Conservation (phyloP, 1,140 invertebrate genomes). For the Drosophila trapezifrons region DNA sequence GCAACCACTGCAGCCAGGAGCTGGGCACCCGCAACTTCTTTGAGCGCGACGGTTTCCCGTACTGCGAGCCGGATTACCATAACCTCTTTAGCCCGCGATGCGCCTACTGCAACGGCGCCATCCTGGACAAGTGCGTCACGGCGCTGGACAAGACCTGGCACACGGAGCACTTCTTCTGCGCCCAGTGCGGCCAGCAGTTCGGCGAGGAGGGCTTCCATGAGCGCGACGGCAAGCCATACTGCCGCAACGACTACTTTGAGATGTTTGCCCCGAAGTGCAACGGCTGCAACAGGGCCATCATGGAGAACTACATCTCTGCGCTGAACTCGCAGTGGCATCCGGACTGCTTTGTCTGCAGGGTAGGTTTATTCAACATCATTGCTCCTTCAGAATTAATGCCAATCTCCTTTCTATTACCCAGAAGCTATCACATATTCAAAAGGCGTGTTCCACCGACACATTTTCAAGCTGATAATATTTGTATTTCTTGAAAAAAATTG, state of each 20-base stretch:
- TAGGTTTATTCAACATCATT: constrained; percentile 86
- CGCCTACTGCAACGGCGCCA: constrained; percentile 99
- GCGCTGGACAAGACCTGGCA: constrained; percentile 99
- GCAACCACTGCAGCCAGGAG: constrained; percentile 97
- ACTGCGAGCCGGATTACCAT: constrained; percentile 99
- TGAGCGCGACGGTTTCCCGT: constrained; percentile 97
- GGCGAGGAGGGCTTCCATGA: constrained; percentile 98
- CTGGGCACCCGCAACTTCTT: constrained; percentile 99
- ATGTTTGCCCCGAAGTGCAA: constrained; percentile 99
- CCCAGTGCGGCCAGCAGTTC: constrained; percentile 98
- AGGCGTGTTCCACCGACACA: background rate
- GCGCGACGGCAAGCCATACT: constrained; percentile 96
- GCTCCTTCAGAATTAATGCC: background rate
- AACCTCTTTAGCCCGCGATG: constrained; percentile 99
- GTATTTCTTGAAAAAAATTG: background rate
- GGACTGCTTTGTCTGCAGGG: constrained; percentile 99
- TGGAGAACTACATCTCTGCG: constrained; percentile 99
- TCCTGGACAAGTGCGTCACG: constrained; percentile 99
- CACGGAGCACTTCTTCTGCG: constrained; percentile 99
- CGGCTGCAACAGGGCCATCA: constrained; percentile 97
- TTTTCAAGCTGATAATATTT: background rate
- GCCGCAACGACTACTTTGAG: constrained; percentile 97
- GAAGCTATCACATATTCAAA: background rate
- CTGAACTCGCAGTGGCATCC: constrained; percentile 99
- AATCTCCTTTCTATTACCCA: too few relatives aligned